These are phyloP conservation scores for Malachius bipustulatus DNA, from an alignment of 2,888 invertebrate species.

Conservation along the genomic window DNA sequence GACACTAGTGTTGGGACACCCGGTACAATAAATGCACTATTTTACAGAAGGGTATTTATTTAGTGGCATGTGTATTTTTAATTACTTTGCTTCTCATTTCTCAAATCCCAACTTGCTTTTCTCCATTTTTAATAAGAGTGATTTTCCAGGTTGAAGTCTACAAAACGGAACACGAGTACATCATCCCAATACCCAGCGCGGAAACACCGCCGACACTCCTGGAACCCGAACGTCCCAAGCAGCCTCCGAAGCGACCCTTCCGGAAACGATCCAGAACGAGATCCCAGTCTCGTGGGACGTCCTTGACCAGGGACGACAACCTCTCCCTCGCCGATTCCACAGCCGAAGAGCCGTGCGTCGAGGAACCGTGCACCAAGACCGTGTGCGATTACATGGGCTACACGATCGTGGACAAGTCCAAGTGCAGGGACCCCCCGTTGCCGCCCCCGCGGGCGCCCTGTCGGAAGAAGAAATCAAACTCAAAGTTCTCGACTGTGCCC, in stretches of 20 bases:
- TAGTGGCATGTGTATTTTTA: too few species aligned
- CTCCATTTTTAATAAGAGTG: too few species aligned
- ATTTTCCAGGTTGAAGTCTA: constrained; percentile 50
- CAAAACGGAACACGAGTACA: constrained; percentile 54
- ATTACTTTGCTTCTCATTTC: too few species aligned
- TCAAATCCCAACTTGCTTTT: too few species aligned
- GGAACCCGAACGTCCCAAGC: constrained; percentile 16
- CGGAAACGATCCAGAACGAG: constrained; percentile 43
- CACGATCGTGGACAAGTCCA: constrained; percentile 62
- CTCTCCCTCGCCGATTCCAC: constrained; percentile 34
- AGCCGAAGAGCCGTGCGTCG: constrained; percentile 31
- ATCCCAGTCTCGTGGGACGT: constrained; percentile 44
- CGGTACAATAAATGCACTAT: too few species aligned
- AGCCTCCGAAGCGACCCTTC: constrained; percentile 44
- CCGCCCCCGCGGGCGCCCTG: constrained; percentile 50
- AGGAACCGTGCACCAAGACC: constrained; percentile 33
- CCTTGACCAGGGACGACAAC: constrained; percentile 42
- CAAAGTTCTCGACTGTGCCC: constrained; percentile 60
- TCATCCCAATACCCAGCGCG: constrained; percentile 38
- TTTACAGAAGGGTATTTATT: too few species aligned
- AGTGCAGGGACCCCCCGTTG: constrained; percentile 40
- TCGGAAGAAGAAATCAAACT: constrained; percentile 35
- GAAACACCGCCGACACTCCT: constrained; percentile 30
- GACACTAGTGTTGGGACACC: too few species aligned
- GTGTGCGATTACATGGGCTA: constrained; percentile 47